These are phyloP conservation scores for Allacma fusca DNA, from an alignment of 2,888 invertebrate genomes.

Conservation along the genomic window DNA sequence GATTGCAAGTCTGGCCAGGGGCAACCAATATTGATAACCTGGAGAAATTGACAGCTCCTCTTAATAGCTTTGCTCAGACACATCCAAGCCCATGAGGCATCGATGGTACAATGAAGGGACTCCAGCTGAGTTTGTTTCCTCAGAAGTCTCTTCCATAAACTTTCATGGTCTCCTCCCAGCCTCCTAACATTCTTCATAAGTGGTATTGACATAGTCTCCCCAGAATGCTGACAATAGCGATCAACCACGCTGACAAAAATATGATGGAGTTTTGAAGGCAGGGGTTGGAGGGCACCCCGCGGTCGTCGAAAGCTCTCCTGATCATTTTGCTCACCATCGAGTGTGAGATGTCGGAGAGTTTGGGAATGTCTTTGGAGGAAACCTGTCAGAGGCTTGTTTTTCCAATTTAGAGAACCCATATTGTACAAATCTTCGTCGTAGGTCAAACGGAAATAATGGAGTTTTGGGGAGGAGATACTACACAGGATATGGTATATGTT, in stretches of 20 bases:
- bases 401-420: conserved; percentile 27
- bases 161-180: not conserved
- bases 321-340: conserved; percentile 30
- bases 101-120: conserved; percentile 18
- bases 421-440: conserved; percentile 22
- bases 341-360: conserved; percentile 5
- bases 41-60: conserved; percentile 7
- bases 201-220: not conserved
- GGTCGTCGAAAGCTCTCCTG: not conserved
- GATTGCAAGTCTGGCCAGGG: conserved; percentile 2
- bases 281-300: not conserved
- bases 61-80: not conserved
- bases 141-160: conserved; percentile 17
- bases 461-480: not conserved
- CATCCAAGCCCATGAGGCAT: conserved; percentile 21
- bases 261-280: conserved; percentile 15
- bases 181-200: not conserved
- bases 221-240: too few relatives aligned
- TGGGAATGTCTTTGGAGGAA: conserved; percentile 14
- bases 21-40: conserved; percentile 36
- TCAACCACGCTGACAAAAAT: conserved; percentile 28
- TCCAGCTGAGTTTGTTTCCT: not conserved
- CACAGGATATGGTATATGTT: conserved; percentile 31
- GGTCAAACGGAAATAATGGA: conserved; percentile 2
- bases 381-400: not conserved